Evolutionary conservation across 2,113 vertebrate species (phyloP), one percentile per base, ranked within the genome.

Genomic region (Clinocottus analis): DNA sequence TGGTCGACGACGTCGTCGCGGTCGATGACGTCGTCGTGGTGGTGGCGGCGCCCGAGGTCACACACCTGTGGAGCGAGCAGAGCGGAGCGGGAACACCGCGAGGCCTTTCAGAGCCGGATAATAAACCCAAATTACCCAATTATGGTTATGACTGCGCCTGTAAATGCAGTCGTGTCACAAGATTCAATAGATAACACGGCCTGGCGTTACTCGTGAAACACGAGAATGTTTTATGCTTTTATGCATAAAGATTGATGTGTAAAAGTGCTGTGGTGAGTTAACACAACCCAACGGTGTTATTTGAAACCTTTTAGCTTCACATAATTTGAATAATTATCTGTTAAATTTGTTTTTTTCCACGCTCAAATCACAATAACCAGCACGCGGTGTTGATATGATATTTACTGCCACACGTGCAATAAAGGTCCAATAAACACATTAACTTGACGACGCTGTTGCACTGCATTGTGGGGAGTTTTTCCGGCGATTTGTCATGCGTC

Each of bases 401-500:
- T 67, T 19, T 7, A 8, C 21, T 21, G 47, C 47, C 47, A n/a
- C 47, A 49, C 4, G 9, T 9, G 19, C 47, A 49, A 49, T 8
- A 17, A 19, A 19, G 6, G 5, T 19, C 1, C 14, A 23, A 0
- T 55, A 7, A 67, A 10, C 11, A 37, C 13, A 31, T 75, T 25
- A 62, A 75, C 1, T 13, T 49, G 14, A 59, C n/a, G n/a, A 47
- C 77, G 27, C 25, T 17, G 8, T 67, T 65, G 33, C 31, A 41
- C 25, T 73, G 68, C 66, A 51, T 58, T 83, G 47, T 68, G 21
- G 47, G 47, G 11, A 17, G 51, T 29, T 68, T n/a, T 43, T 33
- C 33, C 16, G 29, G 62, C 41, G 37, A 77, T 85, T 77, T 81
- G 80, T 84, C 73, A 65, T 80, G 61, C 75, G 31, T 77, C 76